Percentiles rank a stretch among this genome's conserved stretches.
phyloP scores from a whole-genome alignment of 2,113 vertebrate species.

The Setophaga coronata region DNA sequence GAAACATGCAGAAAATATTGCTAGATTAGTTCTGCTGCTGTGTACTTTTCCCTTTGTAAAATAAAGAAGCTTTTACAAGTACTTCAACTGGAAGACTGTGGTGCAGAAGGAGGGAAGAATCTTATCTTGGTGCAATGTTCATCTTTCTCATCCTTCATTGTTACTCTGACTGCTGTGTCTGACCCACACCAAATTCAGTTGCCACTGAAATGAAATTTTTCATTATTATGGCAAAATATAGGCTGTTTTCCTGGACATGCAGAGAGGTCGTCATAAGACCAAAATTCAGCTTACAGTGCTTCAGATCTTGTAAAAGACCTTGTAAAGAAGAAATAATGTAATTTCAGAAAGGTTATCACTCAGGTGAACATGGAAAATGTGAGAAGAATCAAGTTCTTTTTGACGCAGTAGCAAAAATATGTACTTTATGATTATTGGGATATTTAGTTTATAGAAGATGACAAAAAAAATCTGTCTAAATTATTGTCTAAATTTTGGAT shows the following conservation, averaged over 20 bases:
- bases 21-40: background rate
- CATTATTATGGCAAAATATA: background rate
- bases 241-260: background rate
- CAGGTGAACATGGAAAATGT: background rate
- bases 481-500: background rate
- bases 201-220: background rate
- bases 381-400: background rate
- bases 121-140: background rate
- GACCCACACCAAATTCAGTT: background rate
- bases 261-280: background rate
- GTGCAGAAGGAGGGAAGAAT: background rate
- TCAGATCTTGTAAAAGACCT: background rate
- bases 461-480: background rate
- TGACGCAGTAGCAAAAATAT: background rate
- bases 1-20: background rate
- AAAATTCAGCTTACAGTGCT: background rate
- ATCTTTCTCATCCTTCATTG: background rate
- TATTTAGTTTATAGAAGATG: background rate
- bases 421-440: background rate
- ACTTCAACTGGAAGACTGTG: background rate
- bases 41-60: background rate
- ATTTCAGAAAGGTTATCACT: background rate
- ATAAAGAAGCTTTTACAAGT: background rate
- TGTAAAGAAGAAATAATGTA: background rate
- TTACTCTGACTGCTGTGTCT: background rate